Percentiles rank a stretch among this genome's conserved stretches.
These are phyloP conservation scores for Telmatochromis bifrenatus DNA, from an alignment of 2,113 vertebrate species.

Conservation along the genomic window DNA sequence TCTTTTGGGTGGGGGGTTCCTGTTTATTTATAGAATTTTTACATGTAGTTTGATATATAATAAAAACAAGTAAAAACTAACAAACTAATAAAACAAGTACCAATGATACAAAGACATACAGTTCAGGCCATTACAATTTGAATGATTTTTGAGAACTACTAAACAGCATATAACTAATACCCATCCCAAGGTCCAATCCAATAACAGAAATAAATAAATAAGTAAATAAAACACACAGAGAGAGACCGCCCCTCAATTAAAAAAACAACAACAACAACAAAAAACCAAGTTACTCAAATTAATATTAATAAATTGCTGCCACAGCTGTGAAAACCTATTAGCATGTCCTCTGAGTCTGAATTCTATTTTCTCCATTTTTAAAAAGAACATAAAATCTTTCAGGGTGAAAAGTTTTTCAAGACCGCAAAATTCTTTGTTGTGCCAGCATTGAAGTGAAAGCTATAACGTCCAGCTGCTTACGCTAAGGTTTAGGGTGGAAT, in stretches of 20 bases:
- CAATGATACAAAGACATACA: neutral
- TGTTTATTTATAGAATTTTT: neutral
- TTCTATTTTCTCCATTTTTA: neutral
- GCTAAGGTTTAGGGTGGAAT: neutral
- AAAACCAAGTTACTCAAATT: neutral
- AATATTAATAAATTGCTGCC: neutral
- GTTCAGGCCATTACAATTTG: neutral
- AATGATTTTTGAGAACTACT: neutral
- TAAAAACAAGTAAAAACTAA: no score
- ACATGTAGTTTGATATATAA: neutral
- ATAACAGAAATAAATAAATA: neutral
- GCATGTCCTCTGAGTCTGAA: neutral
- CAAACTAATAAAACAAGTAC: neutral
- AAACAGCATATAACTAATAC: neutral
- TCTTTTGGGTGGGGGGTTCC: rapidly evolving
- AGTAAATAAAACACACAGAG: rapidly evolving
- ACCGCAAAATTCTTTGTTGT: neutral
- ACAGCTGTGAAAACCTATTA: neutral
- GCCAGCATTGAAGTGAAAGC: neutral
- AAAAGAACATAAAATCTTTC: neutral
- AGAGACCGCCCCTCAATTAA: neutral
- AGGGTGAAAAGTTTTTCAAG: neutral
- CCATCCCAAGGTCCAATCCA: neutral
- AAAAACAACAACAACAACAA: neutral
- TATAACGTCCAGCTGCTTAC: neutral